A percentile compares a stretch with the other conserved stretches of the same genome.
phyloP scores from a whole-genome alignment of 2,797 vertebrate species.

The Darevskia nairensis region DNA sequence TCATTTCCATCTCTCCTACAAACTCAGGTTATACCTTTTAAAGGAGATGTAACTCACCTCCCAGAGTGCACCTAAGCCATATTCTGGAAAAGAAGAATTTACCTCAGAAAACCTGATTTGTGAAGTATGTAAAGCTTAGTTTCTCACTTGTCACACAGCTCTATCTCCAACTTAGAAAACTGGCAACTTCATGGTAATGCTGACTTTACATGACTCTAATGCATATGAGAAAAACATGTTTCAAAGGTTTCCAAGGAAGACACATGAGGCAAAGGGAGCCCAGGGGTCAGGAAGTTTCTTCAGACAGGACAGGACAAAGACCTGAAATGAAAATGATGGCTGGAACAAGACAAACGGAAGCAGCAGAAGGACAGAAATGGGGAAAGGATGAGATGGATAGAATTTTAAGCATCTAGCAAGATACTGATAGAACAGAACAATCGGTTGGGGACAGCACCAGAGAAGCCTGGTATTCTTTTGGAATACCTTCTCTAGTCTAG shows the following conservation, averaged over 20 bases:
- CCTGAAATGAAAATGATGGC: neutral
- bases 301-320: neutral
- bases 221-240: neutral
- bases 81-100: neutral
- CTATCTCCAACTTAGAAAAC: neutral
- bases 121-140: too few species aligned
- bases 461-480: too few species aligned
- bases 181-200: neutral
- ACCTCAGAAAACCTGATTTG: neutral
- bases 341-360: neutral
- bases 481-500: too few species aligned
- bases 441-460: too few species aligned
- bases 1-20: neutral
- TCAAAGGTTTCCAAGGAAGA: too few species aligned
- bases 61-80: neutral
- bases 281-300: neutral
- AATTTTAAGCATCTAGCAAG: too few species aligned
- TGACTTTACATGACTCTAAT: neutral
- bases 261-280: too few species aligned
- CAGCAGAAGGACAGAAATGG: neutral
- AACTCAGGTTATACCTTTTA: neutral
- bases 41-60: neutral
- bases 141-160: too few species aligned
- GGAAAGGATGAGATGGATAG: too few species aligned
- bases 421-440: too few species aligned